Percentiles rank a stretch among this genome's conserved stretches.
These are phyloP conservation scores for Eupithecia insigniata DNA, from an alignment of 2,888 invertebrate genomes.

Conservation along the genomic window DNA sequence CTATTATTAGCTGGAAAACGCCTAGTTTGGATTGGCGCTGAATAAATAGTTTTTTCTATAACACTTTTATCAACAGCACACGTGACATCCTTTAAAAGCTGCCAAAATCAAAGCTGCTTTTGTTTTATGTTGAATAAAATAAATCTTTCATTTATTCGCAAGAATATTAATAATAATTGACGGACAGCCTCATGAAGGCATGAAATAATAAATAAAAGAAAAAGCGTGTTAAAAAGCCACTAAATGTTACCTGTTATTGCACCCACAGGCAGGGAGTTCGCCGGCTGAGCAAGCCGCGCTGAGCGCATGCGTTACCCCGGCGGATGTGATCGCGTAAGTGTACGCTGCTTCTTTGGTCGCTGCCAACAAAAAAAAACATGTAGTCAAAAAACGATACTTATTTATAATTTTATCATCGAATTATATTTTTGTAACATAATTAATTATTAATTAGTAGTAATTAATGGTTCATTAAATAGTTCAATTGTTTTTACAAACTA, in stretches of 20 bases:
- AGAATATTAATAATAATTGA: background rate
- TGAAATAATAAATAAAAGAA: background rate
- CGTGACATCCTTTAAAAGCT: background rate
- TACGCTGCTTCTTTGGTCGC: constrained; percentile 97
- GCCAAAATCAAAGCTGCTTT: background rate
- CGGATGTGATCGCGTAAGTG: constrained; percentile 96
- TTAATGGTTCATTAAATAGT: too few relatives aligned
- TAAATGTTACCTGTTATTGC: constrained; percentile 71
- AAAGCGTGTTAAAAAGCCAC: background rate
- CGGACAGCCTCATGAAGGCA: too few relatives aligned
- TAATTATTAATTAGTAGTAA: too few relatives aligned
- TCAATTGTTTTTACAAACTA: too few relatives aligned
- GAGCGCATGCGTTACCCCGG: constrained; percentile 95
- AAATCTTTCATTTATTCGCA: background rate
- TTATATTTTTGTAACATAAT: too few relatives aligned
- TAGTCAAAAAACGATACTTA: too few relatives aligned
- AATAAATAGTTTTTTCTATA: background rate
- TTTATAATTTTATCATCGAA: too few relatives aligned
- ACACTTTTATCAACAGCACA: background rate
- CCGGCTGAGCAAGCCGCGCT: constrained; percentile 96
- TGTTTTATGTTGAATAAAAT: background rate
- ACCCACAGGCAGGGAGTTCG: constrained; percentile 93
- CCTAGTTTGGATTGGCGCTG: background rate
- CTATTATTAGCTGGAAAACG: too few relatives aligned
- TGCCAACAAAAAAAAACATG: constrained; percentile 69